Evolutionary conservation across 2,888 invertebrate species (phyloP).

Genomic region (Hyles lineata): DNA sequence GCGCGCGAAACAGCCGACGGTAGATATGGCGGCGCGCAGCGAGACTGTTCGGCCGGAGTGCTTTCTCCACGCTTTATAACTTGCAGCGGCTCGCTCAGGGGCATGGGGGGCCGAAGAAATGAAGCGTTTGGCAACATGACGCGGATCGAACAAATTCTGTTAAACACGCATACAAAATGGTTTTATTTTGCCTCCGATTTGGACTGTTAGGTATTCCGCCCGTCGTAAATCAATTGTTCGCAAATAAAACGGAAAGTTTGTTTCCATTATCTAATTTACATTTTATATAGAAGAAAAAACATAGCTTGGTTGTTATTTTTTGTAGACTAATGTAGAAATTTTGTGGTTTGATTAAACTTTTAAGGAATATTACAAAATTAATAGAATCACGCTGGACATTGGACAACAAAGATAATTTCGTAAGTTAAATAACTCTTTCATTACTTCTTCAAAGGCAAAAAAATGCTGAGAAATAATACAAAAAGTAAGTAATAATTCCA

Average conservation of each 20-base stretch:
- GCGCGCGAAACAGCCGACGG: constrained; percentile 62
- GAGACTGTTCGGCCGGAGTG: constrained; percentile 68
- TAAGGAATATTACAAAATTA: constrained; percentile 11
- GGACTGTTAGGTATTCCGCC: constrained; percentile 42
- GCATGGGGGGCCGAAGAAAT: constrained; percentile 72
- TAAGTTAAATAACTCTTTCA: constrained; percentile 11
- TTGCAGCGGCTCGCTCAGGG: constrained; percentile 50
- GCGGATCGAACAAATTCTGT: constrained; percentile 50
- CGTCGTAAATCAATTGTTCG: constrained; percentile 38
- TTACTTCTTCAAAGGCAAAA: constrained; percentile 17
- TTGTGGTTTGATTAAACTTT: background rate
- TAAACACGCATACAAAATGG: constrained; percentile 42
- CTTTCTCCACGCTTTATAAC: constrained; percentile 83
- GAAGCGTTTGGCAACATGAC: constrained; percentile 72
- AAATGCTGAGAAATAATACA: background rate
- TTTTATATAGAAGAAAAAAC: background rate
- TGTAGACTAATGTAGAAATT: background rate
- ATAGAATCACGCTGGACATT: background rate
- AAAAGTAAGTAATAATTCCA: background rate
- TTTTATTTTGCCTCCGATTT: constrained; percentile 56
- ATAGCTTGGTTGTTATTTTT: no score
- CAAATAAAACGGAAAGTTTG: constrained; percentile 28
- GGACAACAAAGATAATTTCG: background rate
- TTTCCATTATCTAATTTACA: constrained; percentile 13
- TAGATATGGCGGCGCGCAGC: constrained; percentile 55